Evolutionary conservation across 2,888 invertebrate genomes (phyloP), one percentile per base, ranked within the genome.

Genomic region (Tipula helvola): DNA sequence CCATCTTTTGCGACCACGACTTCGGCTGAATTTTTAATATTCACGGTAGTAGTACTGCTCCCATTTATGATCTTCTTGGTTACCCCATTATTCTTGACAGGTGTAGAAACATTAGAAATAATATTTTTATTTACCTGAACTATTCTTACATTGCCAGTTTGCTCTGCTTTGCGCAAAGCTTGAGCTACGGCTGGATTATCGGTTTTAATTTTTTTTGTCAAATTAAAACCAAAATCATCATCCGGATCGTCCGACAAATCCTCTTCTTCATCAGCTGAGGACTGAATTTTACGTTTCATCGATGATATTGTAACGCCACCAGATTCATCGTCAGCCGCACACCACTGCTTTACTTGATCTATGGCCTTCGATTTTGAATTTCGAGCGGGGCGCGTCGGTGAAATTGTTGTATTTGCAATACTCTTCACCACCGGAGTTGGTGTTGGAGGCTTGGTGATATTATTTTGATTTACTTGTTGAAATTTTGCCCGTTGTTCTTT

Each of bases 291-390:
- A 39, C 86, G 52, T 57, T 86, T 86, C 16, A 86, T 86, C 8
- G 85, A 88, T 88, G 52, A 39, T 12, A 86, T 47, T 18, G 84
- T 88, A 88, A 89, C 89, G 42, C 89, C 90, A 87, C 89, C 90
- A 86, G 91, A 91, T 88, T 91, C 91, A 1, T 93, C 93, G 28
- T 93, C 93, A 5, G 93, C 95, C 13, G 96, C 96, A 88, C 96
- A 96, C 97, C 96, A 97, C 87, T 95, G 95, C 90, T 96, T 96
- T 87, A 96, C 96, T 90, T 96, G 96, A 90, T 96, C 95, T 90
- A 96, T 92, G 0, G 96, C 96, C 88, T 95, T 96, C 86, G 95
- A 95, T 90, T 96, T 97, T 89, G 96, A 96, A n/a, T 94, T 94
- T 28, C 96, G 93, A 90, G 94, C 94, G 3, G 96, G 87, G 44